Percentiles rank a stretch among this genome's conserved stretches.
phyloP scores from a whole-genome alignment of 2,797 vertebrate genomes.

The Gila robusta region DNA sequence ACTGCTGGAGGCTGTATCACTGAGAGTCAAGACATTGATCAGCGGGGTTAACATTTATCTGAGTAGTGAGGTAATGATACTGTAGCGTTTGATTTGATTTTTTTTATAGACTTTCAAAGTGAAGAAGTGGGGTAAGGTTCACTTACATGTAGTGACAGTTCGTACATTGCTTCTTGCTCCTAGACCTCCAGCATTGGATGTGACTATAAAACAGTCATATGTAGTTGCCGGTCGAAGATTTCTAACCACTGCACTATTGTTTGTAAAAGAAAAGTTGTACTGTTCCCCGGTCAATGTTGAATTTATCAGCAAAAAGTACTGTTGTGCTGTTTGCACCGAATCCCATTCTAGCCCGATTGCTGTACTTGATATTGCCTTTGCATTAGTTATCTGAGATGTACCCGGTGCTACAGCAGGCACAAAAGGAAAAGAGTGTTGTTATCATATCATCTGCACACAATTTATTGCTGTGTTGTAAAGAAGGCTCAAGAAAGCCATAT shows the following conservation, averaged over 20 bases:
- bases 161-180: constrained; percentile 74
- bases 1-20: constrained; percentile 74
- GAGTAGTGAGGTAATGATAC: not conserved
- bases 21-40: constrained; percentile 48
- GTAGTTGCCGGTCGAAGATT: constrained; percentile 69
- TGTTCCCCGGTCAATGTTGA: constrained; percentile 27
- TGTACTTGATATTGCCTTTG: constrained; percentile 70
- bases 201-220: constrained; percentile 73
- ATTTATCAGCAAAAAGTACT: constrained; percentile 70
- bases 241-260: constrained; percentile 52
- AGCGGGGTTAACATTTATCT: not conserved
- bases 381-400: constrained; percentile 71
- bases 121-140: not conserved
- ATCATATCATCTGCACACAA: constrained; percentile 25
- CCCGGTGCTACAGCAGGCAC: constrained; percentile 70
- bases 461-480: constrained; percentile 14
- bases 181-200: constrained; percentile 73
- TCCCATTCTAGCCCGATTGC: constrained; percentile 73
- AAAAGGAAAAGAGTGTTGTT: not conserved
- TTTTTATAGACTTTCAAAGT: not conserved
- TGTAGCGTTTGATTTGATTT: not conserved
- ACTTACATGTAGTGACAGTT: constrained; percentile 80
- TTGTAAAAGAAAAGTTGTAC: constrained; percentile 64
- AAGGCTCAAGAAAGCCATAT: not conserved
- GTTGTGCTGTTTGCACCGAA: constrained; percentile 62